Percentiles rank a stretch among this genome's conserved stretches.
phyloP scores from a whole-genome alignment of 2,888 invertebrate genomes.

The Pseudococcus viburni region DNA sequence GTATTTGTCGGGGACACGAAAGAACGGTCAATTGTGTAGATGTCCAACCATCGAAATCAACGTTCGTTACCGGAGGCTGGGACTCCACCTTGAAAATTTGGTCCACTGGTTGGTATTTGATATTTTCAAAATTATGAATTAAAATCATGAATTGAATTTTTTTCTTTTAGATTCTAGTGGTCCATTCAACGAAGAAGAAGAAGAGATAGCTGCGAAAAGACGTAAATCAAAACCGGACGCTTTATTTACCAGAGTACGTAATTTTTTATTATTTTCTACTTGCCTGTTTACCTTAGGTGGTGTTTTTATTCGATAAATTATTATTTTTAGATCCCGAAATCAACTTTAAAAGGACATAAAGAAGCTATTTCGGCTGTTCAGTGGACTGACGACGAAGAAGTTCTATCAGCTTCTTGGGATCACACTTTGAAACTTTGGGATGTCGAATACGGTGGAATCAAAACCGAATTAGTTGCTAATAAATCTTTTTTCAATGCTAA shows the following conservation, averaged over 20 bases:
- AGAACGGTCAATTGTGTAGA: constrained; percentile 91
- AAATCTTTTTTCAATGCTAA: constrained; percentile 92
- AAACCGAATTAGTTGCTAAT: constrained; percentile 85
- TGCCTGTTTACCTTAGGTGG: background rate
- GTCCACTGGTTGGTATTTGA: constrained; percentile 78
- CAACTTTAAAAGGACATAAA: constrained; percentile 92
- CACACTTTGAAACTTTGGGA: constrained; percentile 97
- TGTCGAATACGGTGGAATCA: constrained; percentile 85
- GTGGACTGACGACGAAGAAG: constrained; percentile 84
- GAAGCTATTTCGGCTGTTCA: constrained; percentile 89
- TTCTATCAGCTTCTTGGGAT: constrained; percentile 94
- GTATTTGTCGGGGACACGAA: constrained; percentile 90
- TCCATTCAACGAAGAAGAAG: constrained; percentile 61
- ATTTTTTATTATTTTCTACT: background rate
- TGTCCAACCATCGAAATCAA: constrained; percentile 78
- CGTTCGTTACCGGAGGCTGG: constrained; percentile 91
- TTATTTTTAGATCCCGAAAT: constrained; percentile 79
- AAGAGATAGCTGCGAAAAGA: constrained; percentile 65
- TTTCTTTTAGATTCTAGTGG: constrained; percentile 40
- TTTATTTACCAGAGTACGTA: constrained; percentile 61
- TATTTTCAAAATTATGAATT: background rate
- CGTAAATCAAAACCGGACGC: constrained; percentile 61
- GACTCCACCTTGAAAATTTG: constrained; percentile 93
- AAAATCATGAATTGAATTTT: background rate
- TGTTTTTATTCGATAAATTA: constrained; percentile 40